Evolutionary conservation across 2,113 vertebrate species (phyloP).

Genomic region (Larimichthys polyactis): DNA sequence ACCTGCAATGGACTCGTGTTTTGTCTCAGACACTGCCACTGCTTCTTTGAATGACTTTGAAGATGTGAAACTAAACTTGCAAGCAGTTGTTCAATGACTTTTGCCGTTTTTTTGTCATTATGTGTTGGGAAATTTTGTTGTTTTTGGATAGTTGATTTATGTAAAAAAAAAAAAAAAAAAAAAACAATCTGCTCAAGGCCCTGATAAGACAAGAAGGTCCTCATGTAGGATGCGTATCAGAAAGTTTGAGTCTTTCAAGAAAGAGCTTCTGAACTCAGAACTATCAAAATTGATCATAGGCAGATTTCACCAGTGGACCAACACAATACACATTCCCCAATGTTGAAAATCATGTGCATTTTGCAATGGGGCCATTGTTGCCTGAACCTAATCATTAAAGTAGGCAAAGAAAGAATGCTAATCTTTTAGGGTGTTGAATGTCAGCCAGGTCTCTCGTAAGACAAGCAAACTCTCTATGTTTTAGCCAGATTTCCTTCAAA

Average conservation of each 20-base stretch:
- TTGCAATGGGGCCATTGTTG: background rate
- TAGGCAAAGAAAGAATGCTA: constrained; percentile 17
- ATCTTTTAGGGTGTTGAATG: constrained; percentile 24
- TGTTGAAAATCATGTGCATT: background rate
- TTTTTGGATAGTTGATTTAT: background rate
- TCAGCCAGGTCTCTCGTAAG: constrained; percentile 29
- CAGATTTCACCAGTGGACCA: background rate
- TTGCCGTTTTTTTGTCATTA: background rate
- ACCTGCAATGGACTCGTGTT: background rate
- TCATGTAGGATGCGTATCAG: background rate
- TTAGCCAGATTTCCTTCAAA: background rate
- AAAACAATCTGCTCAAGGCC: background rate
- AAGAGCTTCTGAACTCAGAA: background rate
- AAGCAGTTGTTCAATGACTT: background rate
- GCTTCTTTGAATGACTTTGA: background rate
- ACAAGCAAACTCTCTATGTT: constrained; percentile 12
- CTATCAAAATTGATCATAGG: background rate
- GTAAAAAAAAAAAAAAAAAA: background rate
- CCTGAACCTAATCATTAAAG: constrained; percentile 5
- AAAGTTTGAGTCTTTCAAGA: background rate
- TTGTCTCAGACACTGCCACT: background rate
- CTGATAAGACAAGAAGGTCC: background rate
- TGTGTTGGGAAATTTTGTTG: background rate
- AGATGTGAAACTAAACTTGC: background rate
- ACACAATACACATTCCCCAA: background rate